Evolutionary conservation across 92 coral and sea anemone genomes (phyloP).

Genomic region (Porites rus): DNA sequence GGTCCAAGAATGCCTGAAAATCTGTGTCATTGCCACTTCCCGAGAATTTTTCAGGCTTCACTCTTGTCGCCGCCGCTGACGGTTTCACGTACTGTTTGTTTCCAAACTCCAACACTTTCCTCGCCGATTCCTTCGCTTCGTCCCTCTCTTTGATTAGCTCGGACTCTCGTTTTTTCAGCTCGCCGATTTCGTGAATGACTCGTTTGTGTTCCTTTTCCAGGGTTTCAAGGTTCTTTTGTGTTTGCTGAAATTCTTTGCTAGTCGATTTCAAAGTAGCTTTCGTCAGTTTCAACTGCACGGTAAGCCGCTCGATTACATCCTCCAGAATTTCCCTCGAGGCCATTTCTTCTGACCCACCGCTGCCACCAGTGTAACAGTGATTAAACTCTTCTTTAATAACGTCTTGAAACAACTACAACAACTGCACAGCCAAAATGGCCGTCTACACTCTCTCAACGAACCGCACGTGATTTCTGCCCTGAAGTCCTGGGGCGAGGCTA

Average conservation of each 20-base stretch:
- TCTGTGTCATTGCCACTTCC: slow-evolving; percentile 31
- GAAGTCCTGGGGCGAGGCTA: too few relatives aligned
- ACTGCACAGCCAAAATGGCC: not conserved
- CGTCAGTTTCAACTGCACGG: slow-evolving; percentile 10
- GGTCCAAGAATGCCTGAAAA: slow-evolving; percentile 28
- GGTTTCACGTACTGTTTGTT: not conserved
- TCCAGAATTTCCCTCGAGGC: slow-evolving; percentile 40
- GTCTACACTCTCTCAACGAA: too few relatives aligned
- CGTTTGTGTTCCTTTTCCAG: slow-evolving; percentile 11
- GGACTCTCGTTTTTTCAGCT: not conserved
- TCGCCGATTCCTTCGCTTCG: not conserved
- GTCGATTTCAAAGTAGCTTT: slow-evolving; percentile 8
- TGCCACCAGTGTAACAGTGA: slow-evolving; percentile 28
- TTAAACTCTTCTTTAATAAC: not conserved
- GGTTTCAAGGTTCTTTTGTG: slow-evolving; percentile 10
- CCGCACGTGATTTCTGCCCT: too few relatives aligned
- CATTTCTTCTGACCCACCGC: slow-evolving; percentile 1
- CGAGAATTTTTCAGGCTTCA: slow-evolving; percentile 28
- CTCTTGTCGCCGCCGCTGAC: slow-evolving; percentile 3
- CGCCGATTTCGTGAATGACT: not conserved
- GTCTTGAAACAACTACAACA: not conserved
- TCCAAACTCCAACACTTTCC: slow-evolving; percentile 24
- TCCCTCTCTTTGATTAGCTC: slow-evolving; percentile 2
- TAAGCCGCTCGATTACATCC: slow-evolving; percentile 13
- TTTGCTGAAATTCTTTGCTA: slow-evolving; percentile 3